phyloP scores from a whole-genome alignment of 2,797 vertebrate species.

The Xiphorhynchus erythropygius region DNA sequence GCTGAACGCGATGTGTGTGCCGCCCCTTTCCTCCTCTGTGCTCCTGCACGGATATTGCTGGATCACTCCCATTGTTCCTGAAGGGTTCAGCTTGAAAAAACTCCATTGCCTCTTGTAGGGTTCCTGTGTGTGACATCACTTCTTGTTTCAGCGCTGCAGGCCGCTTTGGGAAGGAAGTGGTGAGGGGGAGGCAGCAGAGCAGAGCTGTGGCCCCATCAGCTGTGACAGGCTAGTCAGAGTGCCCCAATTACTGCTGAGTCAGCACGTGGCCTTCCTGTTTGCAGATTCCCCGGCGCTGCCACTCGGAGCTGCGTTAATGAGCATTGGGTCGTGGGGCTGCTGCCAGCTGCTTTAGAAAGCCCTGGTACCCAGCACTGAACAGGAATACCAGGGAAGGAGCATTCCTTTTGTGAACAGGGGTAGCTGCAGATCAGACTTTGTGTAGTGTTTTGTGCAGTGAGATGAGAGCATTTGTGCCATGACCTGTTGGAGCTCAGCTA shows the following conservation, averaged over 20 bases:
- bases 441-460: fast-evolving
- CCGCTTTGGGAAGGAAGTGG: slow-evolving; percentile 55
- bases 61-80: slow-evolving; percentile 36
- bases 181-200: background rate
- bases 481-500: background rate
- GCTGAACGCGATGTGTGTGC: background rate
- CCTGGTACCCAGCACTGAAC: background rate
- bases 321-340: background rate
- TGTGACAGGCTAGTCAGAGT: background rate
- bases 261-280: slow-evolving; percentile 35
- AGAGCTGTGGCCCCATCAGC: background rate
- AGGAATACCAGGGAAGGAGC: background rate
- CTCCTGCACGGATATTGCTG: background rate
- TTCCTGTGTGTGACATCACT: slow-evolving; percentile 55
- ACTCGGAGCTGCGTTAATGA: background rate
- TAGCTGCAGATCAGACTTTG: background rate
- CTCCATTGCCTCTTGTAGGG: background rate
- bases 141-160: background rate
- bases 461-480: background rate
- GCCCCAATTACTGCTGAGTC: slow-evolving; percentile 55
- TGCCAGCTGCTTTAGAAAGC: slow-evolving; percentile 2
- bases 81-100: background rate
- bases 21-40: background rate
- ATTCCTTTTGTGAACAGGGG: background rate
- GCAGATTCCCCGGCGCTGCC: background rate